Conservation (phyloP, 2,113 vertebrate species). For the Excalfactoria chinensis region DNA sequence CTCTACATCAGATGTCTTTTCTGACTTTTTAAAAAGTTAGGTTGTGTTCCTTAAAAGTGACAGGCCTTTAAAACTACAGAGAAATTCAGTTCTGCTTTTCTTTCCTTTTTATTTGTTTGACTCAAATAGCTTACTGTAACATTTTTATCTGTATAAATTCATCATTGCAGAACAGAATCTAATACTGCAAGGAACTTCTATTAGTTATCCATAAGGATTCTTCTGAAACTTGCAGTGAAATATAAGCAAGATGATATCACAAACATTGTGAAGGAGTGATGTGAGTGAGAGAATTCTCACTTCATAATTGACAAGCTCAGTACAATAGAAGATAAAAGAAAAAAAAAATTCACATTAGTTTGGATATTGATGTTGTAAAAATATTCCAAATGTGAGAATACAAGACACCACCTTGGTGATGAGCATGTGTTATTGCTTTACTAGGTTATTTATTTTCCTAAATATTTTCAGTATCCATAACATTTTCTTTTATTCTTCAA, state of each 20-base stretch:
- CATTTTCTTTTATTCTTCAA: not conserved
- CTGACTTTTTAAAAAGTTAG: not conserved
- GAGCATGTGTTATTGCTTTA: not conserved
- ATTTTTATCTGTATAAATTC: not conserved
- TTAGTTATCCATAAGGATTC: rapidly evolving
- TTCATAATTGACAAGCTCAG: not conserved
- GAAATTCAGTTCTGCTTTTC: not conserved
- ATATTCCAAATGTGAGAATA: not conserved
- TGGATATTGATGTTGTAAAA: not conserved
- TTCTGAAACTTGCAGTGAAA: not conserved
- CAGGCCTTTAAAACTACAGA: not conserved
- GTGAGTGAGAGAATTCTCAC: not conserved
- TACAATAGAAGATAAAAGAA: not conserved
- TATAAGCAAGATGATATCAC: not conserved
- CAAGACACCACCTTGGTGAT: not conserved
- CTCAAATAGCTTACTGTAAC: not conserved
- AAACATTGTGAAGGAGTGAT: not conserved
- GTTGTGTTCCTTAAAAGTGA: not conserved
- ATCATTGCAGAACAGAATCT: not conserved
- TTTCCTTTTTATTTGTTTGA: not conserved
- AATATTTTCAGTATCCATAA: not conserved
- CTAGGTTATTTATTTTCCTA: not conserved
- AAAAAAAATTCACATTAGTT: not conserved
- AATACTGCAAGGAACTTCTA: not conserved
- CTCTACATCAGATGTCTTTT: rapidly evolving